These are phyloP conservation scores for Astropecten irregularis DNA, from an alignment of 53 echinoderm and acorn worm species.

Conservation along the genomic window DNA sequence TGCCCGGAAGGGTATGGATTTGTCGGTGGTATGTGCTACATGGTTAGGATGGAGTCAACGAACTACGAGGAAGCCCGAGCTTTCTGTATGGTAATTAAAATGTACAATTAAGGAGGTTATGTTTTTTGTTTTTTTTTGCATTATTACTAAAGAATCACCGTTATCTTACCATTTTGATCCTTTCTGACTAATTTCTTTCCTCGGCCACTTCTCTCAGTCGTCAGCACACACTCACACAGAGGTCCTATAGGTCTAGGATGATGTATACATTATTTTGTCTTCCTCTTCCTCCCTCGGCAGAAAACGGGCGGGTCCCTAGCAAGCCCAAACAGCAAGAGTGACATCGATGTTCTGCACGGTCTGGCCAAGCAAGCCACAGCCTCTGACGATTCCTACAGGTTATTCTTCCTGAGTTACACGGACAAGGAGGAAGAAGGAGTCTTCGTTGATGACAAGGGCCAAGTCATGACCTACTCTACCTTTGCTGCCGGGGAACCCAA, in stretches of 20 bases:
- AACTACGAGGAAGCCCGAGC: not conserved
- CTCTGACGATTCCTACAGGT: not conserved
- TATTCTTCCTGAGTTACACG: slow-evolving; percentile 14
- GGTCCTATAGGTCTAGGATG: too few relatives aligned
- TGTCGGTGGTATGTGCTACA: slow-evolving; percentile 10
- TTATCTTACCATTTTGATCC: too few relatives aligned
- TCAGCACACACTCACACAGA: too few relatives aligned
- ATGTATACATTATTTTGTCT: too few relatives aligned
- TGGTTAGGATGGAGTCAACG: not conserved
- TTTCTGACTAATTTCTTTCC: too few relatives aligned
- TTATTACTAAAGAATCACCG: too few relatives aligned
- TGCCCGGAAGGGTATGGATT: slow-evolving; percentile 9
- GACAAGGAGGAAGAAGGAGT: not conserved
- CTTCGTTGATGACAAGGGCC: not conserved
- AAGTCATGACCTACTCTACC: not conserved
- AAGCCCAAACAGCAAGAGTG: not conserved
- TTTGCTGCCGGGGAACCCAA: slow-evolving; percentile 1
- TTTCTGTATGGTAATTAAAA: slow-evolving; percentile 29
- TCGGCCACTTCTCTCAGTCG: too few relatives aligned
- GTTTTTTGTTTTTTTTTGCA: too few relatives aligned
- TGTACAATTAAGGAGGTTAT: too few relatives aligned
- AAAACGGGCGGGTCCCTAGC: slow-evolving; percentile 21
- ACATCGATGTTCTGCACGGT: not conserved
- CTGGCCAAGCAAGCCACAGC: not conserved
- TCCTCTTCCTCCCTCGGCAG: not conserved